These are phyloP conservation scores for Labeo catla DNA, from an alignment of 2,113 vertebrate species.

Conservation along the genomic window DNA sequence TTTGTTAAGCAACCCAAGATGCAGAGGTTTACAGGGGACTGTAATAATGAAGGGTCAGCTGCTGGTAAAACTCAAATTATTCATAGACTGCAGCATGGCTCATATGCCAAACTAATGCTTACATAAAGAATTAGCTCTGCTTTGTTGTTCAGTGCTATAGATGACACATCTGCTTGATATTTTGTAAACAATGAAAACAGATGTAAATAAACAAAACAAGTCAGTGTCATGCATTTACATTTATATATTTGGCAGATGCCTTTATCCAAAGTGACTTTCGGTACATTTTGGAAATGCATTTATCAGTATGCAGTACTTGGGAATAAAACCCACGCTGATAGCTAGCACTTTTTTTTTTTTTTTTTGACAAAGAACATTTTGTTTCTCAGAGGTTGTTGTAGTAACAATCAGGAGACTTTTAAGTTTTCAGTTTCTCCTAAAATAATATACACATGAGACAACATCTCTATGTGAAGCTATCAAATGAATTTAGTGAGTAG, in stretches of 20 bases:
- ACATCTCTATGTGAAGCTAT: not conserved
- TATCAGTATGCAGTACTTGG: not conserved
- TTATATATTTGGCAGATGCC: not conserved
- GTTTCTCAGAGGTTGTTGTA: not conserved
- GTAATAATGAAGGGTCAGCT: slow-evolving; percentile 31
- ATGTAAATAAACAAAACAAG: not conserved
- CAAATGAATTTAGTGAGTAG: too few species aligned
- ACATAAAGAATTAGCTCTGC: slow-evolving; percentile 2
- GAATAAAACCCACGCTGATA: not conserved
- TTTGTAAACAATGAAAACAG: not conserved
- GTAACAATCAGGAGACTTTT: not conserved
- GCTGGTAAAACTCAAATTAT: slow-evolving; percentile 15
- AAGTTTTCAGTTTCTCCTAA: not conserved
- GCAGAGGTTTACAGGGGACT: slow-evolving; percentile 27
- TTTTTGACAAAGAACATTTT: not conserved
- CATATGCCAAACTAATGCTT: slow-evolving; percentile 13
- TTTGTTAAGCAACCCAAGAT: slow-evolving; percentile 51
- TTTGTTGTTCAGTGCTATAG: not conserved
- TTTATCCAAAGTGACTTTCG: not conserved
- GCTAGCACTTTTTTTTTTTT: not conserved
- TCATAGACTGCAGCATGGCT: slow-evolving; percentile 6
- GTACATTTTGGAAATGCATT: not conserved
- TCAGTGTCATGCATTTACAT: not conserved
- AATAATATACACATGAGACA: not conserved
- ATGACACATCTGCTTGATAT: not conserved